Conservation (phyloP, 2,888 invertebrate genomes). For the Ligdia adustata region DNA sequence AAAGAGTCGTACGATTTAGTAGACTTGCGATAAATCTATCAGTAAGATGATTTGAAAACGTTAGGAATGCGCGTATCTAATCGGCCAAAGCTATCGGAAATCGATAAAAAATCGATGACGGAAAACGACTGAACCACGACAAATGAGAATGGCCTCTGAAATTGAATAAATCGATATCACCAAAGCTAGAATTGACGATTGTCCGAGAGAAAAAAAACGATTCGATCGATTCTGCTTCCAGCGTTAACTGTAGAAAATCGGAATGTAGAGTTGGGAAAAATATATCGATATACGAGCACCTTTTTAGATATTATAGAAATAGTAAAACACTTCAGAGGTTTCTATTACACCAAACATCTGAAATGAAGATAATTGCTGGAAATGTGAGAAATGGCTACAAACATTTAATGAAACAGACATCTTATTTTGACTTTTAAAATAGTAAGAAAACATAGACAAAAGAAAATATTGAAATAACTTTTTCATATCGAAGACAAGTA, state of each 20-base stretch:
- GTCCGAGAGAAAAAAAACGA: conserved; percentile 69
- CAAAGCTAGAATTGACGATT: conserved; percentile 75
- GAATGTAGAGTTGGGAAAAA: conserved; percentile 42
- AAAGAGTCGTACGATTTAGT: conserved; percentile 43
- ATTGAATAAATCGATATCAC: conserved; percentile 82
- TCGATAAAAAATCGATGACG: conserved; percentile 62
- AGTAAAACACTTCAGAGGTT: no score
- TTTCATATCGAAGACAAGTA: no score
- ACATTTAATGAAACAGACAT: no score
- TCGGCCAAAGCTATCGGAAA: conserved; percentile 64
- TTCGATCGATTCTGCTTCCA: conserved; percentile 65
- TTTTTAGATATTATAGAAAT: no score
- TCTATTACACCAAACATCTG: no score
- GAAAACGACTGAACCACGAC: conserved; percentile 72
- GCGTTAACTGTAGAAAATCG: conserved; percentile 52
- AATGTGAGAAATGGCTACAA: no score
- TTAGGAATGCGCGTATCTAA: conserved; percentile 76
- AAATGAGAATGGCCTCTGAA: conserved; percentile 72
- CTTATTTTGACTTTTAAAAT: no score
- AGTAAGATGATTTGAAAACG: conserved; percentile 56
- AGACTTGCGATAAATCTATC: conserved; percentile 59
- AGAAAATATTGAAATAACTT: no score
- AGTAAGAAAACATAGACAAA: no score
- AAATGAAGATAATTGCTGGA: no score
- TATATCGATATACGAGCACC: neutral